Evolutionary conservation across 2,888 invertebrate species (phyloP).

Genomic region (Nomada ferruginata): DNA sequence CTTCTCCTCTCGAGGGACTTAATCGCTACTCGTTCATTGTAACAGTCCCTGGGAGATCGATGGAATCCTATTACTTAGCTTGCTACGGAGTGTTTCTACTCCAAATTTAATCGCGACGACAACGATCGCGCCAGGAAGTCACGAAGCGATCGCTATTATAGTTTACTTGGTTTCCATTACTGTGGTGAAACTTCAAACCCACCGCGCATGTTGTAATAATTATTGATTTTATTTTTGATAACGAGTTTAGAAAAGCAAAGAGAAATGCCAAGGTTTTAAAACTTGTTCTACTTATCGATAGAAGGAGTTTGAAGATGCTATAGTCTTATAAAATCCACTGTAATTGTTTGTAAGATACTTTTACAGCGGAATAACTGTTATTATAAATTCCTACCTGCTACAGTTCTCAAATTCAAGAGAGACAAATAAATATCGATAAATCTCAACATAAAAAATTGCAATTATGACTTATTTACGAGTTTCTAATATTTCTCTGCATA

Average conservation of each 20-base stretch:
- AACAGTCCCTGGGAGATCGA: slow-evolving; percentile 22
- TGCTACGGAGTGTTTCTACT: slow-evolving; percentile 15
- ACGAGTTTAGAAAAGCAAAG: no score
- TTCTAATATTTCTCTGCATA: not conserved
- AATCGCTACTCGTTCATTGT: slow-evolving; percentile 46
- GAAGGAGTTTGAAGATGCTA: not conserved
- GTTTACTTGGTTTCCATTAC: no score
- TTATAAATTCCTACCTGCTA: not conserved
- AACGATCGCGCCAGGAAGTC: not conserved
- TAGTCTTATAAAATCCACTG: not conserved
- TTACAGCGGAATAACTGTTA: not conserved
- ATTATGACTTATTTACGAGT: no score
- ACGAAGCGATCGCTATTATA: not conserved
- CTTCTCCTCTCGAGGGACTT: not conserved
- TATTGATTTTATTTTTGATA: no score
- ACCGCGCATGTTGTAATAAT: no score
- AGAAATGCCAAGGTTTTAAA: not conserved
- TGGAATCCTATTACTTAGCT: slow-evolving; percentile 43
- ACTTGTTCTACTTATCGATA: not conserved
- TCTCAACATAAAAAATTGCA: no score
- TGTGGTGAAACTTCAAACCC: no score
- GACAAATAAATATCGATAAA: no score
- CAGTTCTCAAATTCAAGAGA: not conserved
- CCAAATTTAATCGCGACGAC: not conserved
- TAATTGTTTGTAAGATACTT: slow-evolving; percentile 6